Percentiles rank a stretch among this genome's conserved stretches.
phyloP scores from a whole-genome alignment of 2,113 vertebrate genomes.

The Nothocercus nigrocapillus region DNA sequence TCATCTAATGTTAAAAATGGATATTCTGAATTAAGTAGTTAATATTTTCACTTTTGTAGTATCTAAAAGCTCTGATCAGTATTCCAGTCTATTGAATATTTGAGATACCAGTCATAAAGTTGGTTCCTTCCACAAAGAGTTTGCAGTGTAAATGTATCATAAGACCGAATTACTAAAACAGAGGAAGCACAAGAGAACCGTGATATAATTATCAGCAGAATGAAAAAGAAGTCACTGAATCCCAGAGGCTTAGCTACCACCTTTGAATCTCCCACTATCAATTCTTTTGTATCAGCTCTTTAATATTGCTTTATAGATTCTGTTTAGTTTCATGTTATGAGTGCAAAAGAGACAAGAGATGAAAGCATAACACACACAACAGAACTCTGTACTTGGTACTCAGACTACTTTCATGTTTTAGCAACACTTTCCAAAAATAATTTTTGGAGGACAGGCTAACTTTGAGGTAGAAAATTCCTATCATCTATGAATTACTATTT shows the following conservation, averaged over 20 bases:
- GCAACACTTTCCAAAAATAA: slow-evolving; percentile 45
- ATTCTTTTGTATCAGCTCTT: not conserved
- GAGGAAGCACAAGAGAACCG: not conserved
- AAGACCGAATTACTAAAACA: not conserved
- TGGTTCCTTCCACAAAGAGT: not conserved
- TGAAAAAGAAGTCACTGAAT: not conserved
- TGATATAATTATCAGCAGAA: not conserved
- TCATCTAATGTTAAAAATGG: not conserved
- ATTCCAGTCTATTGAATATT: not conserved
- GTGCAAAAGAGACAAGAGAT: not conserved
- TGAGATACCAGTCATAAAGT: not conserved
- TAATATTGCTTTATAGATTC: not conserved
- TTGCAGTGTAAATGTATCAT: not conserved
- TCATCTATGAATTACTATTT: slow-evolving; percentile 50
- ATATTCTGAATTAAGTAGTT: not conserved
- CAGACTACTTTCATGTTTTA: slow-evolving; percentile 40
- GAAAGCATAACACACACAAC: not conserved
- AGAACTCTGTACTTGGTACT: not conserved
- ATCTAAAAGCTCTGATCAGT: not conserved
- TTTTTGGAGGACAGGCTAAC: slow-evolving; percentile 21
- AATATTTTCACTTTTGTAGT: not conserved
- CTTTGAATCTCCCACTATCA: not conserved
- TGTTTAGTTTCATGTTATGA: slow-evolving; percentile 19
- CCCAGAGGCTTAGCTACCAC: not conserved
- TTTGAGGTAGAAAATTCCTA: slow-evolving; percentile 27